Evolutionary conservation across 2,113 vertebrate genomes (phyloP), one percentile per base, ranked within the genome.

Genomic region (Hydrochoerus hydrochaeris): DNA sequence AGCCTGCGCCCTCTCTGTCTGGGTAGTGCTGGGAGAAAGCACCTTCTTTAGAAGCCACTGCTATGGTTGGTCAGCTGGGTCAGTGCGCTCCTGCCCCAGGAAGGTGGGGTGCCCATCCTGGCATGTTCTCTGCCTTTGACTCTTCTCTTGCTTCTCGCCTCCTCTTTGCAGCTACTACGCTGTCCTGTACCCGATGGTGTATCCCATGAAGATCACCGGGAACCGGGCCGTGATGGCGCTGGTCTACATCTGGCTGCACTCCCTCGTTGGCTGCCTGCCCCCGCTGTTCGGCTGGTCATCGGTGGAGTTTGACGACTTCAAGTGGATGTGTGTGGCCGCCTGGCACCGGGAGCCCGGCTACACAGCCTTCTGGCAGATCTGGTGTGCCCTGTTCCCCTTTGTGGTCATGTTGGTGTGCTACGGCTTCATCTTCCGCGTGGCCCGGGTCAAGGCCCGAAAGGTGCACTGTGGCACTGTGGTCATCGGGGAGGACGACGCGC

Each of bases 121-220:
- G 5, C 0, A 1, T 22, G 1, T 35, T 44, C 28, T 26, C 35
- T 35, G 81, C n/a, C 3, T 26, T 14, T 91, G 30, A 81, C 24
- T 16, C 16, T 35, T 41, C 78, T 81, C 73, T 95, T 16, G 4
- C 73, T 67, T 52, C 30, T 38, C 24, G 17, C 17, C 4, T 10
- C 38, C 85, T 60, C 65, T 69, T 75, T 3, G 13, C 97, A 99
- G 99, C 98, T 99, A 99, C 98, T 99, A 99, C 0, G 99, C 99
- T 2, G 99, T 99, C 26, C 98, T 99, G 41, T 99, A 99, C 97
- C 99, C 99, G 0, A 99, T 99, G 99, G 99, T 99, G 96, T 99
- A 99, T 98, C 99, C 99, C 0, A 99, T 99, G 99, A 99, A 99
- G 99, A 99, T 99, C 97, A 99, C 99, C 0, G 99, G 99, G 75